These are phyloP conservation scores for Axea sp. DNA, from an alignment of 2,888 invertebrate genomes.

Conservation along the genomic window DNA sequence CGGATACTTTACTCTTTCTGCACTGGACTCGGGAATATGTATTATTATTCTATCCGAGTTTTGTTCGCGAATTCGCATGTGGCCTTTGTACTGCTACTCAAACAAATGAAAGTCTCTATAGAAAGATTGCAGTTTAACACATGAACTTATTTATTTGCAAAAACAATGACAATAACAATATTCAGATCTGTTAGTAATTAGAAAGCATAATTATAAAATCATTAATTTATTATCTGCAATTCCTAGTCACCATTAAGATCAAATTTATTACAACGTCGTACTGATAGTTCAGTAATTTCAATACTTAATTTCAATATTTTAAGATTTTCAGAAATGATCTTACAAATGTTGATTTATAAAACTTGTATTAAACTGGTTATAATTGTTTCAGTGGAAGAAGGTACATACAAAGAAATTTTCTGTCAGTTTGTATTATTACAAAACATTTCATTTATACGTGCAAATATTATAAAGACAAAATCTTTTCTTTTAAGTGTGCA, in stretches of 20 bases:
- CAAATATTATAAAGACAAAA: no score
- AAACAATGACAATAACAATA: not conserved
- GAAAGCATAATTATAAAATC: not conserved
- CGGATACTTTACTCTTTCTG: constrained; percentile 72
- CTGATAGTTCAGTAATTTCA: no score
- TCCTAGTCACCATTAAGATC: constrained; percentile 19
- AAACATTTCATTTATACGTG: no score
- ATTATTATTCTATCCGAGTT: constrained; percentile 74
- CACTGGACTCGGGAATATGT: constrained; percentile 76
- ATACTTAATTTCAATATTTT: no score
- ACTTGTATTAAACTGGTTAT: no score
- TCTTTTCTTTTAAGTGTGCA: no score
- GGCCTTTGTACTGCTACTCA: constrained; percentile 71
- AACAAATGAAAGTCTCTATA: constrained; percentile 52
- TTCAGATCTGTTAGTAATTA: not conserved
- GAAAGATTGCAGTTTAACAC: constrained; percentile 39
- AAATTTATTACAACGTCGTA: no score
- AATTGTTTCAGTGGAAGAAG: no score
- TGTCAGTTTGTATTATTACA: no score
- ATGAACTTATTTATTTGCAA: not conserved
- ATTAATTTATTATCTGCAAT: constrained; percentile 15
- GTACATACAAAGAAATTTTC: no score
- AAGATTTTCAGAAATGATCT: no score
- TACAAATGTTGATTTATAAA: no score
- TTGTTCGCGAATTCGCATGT: constrained; percentile 74